A percentile compares a stretch with the other conserved stretches of the same genome.
Conservation (phyloP, 2,888 invertebrate species). For the Hydroisotoma schaefferi region DNA sequence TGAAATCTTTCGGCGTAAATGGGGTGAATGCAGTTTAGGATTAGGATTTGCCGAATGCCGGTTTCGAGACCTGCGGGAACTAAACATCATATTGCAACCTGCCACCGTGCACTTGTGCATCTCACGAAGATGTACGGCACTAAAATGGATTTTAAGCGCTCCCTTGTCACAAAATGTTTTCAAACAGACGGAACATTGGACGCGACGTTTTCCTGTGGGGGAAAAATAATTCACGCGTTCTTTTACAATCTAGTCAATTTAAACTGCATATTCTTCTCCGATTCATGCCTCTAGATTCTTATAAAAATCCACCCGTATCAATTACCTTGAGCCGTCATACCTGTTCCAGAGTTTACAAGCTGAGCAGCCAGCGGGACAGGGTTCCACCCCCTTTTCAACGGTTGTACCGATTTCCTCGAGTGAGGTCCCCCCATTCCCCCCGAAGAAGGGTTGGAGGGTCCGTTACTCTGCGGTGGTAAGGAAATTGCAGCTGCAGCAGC, state of each 20-base stretch:
- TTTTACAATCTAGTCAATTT: not conserved
- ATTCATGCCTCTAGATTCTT: not conserved
- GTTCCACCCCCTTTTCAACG: constrained; percentile 16
- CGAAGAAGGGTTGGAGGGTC: not conserved
- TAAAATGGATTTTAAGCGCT: constrained; percentile 97
- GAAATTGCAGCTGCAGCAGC: constrained; percentile 34
- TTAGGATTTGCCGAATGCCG: constrained; percentile 97
- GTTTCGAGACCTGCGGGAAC: constrained; percentile 90
- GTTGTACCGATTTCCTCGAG: constrained; percentile 33
- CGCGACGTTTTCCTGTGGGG: constrained; percentile 78
- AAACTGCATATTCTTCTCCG: too few species aligned
- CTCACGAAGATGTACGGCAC: constrained; percentile 95
- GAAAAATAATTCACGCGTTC: not conserved
- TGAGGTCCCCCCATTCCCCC: constrained; percentile 10
- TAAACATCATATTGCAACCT: constrained; percentile 99
- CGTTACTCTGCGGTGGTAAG: not conserved
- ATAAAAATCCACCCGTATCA: not conserved
- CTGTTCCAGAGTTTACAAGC: constrained; percentile 26
- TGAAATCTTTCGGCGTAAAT: constrained; percentile 86
- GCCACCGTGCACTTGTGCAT: constrained; percentile 99
- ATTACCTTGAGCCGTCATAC: constrained; percentile 15
- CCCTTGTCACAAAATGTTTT: constrained; percentile 99
- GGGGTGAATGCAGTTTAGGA: constrained; percentile 95
- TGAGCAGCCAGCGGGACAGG: constrained; percentile 16
- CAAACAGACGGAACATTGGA: constrained; percentile 95